These are phyloP conservation scores for Microplitis deprimator DNA, from an alignment of 2,888 invertebrate genomes.

Conservation along the genomic window DNA sequence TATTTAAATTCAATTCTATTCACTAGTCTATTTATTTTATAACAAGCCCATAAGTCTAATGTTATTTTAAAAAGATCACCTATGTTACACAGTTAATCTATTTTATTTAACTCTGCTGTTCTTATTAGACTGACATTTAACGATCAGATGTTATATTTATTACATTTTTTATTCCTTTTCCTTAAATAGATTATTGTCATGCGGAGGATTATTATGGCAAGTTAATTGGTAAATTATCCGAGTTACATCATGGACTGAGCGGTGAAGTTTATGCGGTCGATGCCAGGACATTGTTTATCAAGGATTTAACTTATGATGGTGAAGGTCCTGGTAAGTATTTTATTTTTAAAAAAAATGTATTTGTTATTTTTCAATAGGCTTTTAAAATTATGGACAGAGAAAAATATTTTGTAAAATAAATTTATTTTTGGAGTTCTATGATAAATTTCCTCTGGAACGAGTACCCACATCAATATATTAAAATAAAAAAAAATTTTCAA, in stretches of 20 bases:
- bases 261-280: conserved; percentile 92
- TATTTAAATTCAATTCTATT: background rate
- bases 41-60: conserved; percentile 10
- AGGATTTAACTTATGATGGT: conserved; percentile 92
- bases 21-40: background rate
- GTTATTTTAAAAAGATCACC: conserved; percentile 10
- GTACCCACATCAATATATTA: too few relatives aligned
- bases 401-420: too few relatives aligned
- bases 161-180: background rate
- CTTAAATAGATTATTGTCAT: conserved; percentile 39
- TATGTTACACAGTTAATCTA: background rate
- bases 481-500: background rate
- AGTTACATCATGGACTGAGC: conserved; percentile 87
- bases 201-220: conserved; percentile 81
- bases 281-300: conserved; percentile 87
- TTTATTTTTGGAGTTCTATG: too few relatives aligned
- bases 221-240: conserved; percentile 83
- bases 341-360: background rate
- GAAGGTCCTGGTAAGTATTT: conserved; percentile 84
- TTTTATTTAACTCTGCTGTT: conserved; percentile 14
- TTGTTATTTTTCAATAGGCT: too few relatives aligned
- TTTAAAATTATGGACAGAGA: too few relatives aligned
- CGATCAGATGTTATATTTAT: conserved; percentile 21
- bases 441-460: too few relatives aligned
- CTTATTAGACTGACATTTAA: conserved; percentile 22